Evolutionary conservation across 2,888 invertebrate species (phyloP), one percentile per base, ranked within the genome.

Genomic region (Agonum fuliginosum): DNA sequence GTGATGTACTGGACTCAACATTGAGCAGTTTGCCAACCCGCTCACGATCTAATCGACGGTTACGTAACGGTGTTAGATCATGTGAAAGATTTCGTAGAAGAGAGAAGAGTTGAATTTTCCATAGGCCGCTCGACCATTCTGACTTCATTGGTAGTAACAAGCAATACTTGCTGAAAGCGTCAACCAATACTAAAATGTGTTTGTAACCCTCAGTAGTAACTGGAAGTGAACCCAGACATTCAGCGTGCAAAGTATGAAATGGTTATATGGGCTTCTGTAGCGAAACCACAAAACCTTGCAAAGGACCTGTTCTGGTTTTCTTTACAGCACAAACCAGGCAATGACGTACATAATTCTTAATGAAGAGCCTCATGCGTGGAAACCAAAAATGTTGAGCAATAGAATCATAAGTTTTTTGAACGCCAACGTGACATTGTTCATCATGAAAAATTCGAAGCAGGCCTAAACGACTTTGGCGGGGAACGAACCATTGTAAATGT

Each of bases 361-460:
- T 19, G 19, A 48, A 48, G 2, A 2, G 10, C 4, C 20, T 3
- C 19, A 19, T 4, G 8, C 48, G 48, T 3, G 82, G 82, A 78
- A 83, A 83, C 81, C 81, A 83, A 76, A 82, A 83, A 54, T 83
- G 79, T 43, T 79, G 19, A 3, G 12, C 3, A 17, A 83, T 82
- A 2, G 79, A 80, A 17, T 78, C 79, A 24, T 67, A 51, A 4
- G 82, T 81, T 73, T 83, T 83, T 1, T 82, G 80, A n/a, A 43
- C 12, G 12, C 81, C 48, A 1, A 24, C 12, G 24, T 24, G 54
- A 10, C 54, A 54, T 24, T 54, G 81, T 67, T 81, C 80, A 72
- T 81, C 81, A 54, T 82, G 81, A 51, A 82, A 82, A 24, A 83
- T 78, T n/a, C 81, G 78, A 0, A 82, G 58, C 10, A 82, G 27